Evolutionary conservation across 2,113 vertebrate species (phyloP), one percentile per base, ranked within the genome.

Genomic region (Poeciliopsis retropinna): DNA sequence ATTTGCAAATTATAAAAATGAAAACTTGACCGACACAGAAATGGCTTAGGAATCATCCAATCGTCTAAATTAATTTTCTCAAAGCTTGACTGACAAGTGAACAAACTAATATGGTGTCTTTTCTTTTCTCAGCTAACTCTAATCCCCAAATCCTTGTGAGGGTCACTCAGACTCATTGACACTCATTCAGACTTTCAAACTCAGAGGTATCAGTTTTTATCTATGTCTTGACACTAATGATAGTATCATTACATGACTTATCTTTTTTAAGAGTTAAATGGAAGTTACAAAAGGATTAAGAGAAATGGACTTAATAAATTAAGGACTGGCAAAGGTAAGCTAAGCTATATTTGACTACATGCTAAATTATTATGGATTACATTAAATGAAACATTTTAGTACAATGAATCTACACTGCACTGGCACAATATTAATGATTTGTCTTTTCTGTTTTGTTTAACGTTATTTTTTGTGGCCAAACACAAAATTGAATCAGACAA

Each of bases 81-180:
- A 39, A 12, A 41, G 34, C 76, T 61, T 19, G 29, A 31, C 44
- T 64, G n/a, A n/a, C 51, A 44, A 30, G 72, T 78, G 64, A 68
- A 70, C 71, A 67, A 78, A 76, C 64, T 70, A 82, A 37, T 8
- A 72, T 64, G 79, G 62, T 27, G 79, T 84, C 82, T 82, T 75
- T 64, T 75, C 70, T 86, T 78, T 78, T 84, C 86, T 88, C 78
- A 85, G 77, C 72, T 65, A 47, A 54, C 41, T 86, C 75, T 93
- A 94, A 92, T 94, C 92, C 89, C 64, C 75, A 91, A 94, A 94
- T 95, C 94, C 91, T 75, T 69, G 73, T 89, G 83, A 89, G 87
- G 91, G 90, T 90, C 90, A 90, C 76, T 25, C 69, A 78, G 82
- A 80, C 78, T 82, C 79, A 75, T 47, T 78, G 76, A 83, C 86